phyloP scores from a whole-genome alignment of 1,140 invertebrate genomes.

The Aplysia californica region DNA sequence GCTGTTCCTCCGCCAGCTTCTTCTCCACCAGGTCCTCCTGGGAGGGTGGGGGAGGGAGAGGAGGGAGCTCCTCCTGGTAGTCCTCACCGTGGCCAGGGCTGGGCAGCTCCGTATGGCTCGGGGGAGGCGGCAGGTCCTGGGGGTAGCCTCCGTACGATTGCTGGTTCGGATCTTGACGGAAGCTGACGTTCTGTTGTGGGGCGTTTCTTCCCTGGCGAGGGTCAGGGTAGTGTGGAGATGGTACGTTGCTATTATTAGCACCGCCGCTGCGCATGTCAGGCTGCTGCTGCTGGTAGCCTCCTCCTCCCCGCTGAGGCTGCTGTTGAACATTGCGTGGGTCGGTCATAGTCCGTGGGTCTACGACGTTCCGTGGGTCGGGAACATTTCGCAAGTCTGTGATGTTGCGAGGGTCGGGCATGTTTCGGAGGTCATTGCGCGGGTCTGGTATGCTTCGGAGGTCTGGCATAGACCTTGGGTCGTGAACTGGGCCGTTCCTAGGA shows the following conservation, averaged over 20 bases:
- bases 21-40: slow-evolving; percentile 46
- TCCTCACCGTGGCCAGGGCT: slow-evolving; percentile 52
- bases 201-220: too few species aligned
- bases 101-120: slow-evolving; percentile 38
- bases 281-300: not conserved
- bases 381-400: slow-evolving; percentile 3
- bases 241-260: not conserved
- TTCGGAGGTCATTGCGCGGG: not conserved
- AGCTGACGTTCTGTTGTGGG: too few species aligned
- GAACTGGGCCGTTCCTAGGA: too few species aligned
- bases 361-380: slow-evolving; percentile 18
- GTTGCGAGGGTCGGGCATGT: not conserved
- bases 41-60: slow-evolving; percentile 54
- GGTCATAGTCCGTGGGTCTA: slow-evolving; percentile 20
- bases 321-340: too few species aligned
- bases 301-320: not conserved
- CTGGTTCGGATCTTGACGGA: not conserved
- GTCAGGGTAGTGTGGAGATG: too few species aligned
- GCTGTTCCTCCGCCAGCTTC: slow-evolving; percentile 45
- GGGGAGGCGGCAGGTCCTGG: slow-evolving; percentile 41
- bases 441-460: not conserved
- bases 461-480: slow-evolving; percentile 19
- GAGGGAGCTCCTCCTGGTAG: slow-evolving; percentile 54
- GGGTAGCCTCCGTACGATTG: not conserved
- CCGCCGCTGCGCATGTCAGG: not conserved